Evolutionary conservation across 2,113 vertebrate genomes (phyloP).

Genomic region (Syngnathus typhle): DNA sequence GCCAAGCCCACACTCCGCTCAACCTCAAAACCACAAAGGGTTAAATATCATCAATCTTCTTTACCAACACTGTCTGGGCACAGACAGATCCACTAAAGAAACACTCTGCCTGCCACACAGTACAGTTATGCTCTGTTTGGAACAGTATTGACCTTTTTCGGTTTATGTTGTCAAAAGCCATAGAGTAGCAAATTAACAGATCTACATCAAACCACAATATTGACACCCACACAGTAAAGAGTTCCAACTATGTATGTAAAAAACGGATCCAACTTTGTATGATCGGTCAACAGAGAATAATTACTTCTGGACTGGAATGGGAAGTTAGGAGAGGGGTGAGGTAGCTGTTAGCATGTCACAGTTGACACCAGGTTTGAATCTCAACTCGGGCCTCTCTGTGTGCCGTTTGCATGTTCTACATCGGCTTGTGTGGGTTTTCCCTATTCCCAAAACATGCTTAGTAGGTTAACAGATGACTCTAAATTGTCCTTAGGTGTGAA

Average conservation of each 20-base stretch:
- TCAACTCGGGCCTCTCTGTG: neutral
- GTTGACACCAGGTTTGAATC: neutral
- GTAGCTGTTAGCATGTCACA: neutral
- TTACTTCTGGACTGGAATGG: neutral
- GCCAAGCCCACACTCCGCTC: constrained; percentile 58
- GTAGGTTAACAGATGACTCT: no score
- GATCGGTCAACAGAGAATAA: neutral
- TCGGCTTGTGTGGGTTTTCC: no score
- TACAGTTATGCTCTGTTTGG: neutral
- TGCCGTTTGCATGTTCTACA: neutral
- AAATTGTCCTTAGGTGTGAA: no score
- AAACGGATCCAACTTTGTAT: neutral
- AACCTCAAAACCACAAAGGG: constrained; percentile 71
- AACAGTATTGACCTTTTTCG: neutral
- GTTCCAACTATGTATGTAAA: neutral
- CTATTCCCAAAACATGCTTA: no score
- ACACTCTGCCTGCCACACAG: neutral
- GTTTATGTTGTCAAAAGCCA: neutral
- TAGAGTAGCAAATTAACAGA: neutral
- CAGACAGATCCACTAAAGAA: constrained; percentile 38
- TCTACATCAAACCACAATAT: neutral
- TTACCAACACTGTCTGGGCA: constrained; percentile 69
- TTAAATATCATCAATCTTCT: constrained; percentile 75
- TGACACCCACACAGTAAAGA: neutral
- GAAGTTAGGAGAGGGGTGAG: neutral